Evolutionary conservation across 2,797 vertebrate species (phyloP), one percentile per base, ranked within the genome.

Genomic region (Tenualosa ilisha): DNA sequence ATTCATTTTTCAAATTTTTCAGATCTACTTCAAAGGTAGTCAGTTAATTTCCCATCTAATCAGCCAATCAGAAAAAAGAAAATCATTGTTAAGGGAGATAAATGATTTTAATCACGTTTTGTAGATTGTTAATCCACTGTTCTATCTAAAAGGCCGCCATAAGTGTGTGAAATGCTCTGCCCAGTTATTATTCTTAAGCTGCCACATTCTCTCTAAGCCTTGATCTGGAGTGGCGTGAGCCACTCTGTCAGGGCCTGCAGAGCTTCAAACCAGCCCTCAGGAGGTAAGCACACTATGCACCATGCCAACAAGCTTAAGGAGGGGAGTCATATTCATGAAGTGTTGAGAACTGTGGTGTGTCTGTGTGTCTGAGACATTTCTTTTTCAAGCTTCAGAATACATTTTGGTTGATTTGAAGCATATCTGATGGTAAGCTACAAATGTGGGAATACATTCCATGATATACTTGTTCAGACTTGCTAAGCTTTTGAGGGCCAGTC

Each of bases 271-370:
- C 20, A 46, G 72, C 40, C 72, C 40, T 20, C 17, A 8, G 6
- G 17, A 1, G 17, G 0, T 43, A n/a, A 43, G 43, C 72, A 22
- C 72, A 22, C 82, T 86, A 88, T 87, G 82, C 86, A 88, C 49
- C 54, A 82, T 59, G 46, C 9, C 12, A 83, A 86, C 75, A 63
- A 24, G 37, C 40, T 24, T 49, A 82, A 82, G 59, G 51, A 40
- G 53, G 49, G 49, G 81, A 83, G 37, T 11, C 20, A 22, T 79
- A 22, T 6, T 20, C 37, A 79, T 8, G 3, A 79, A 79, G 20
- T 12, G 20, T 37, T 72, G 82, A 37, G 46, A 54, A 37, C 24
- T 12, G 20, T 22, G 54, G 20, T 22, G 54, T 20, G 17, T 61
- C 24, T 37, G 15, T 83, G 49, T 59, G 31, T 31, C 24, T 22